phyloP scores from a whole-genome alignment of 2,797 vertebrate genomes.

The Pseudomugil tenellus region DNA sequence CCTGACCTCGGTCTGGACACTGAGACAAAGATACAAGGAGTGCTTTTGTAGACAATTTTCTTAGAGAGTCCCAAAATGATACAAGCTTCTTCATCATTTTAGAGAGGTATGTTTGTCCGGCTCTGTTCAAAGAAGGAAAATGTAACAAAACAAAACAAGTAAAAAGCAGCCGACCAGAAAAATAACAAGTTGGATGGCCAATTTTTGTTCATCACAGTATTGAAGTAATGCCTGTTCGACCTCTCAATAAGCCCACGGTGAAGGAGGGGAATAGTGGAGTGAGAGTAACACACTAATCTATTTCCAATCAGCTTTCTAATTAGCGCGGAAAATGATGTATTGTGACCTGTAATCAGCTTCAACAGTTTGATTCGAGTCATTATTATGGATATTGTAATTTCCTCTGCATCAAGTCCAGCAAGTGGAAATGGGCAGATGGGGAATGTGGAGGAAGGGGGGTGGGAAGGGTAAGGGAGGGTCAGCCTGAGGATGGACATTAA shows the following conservation, averaged over 20 bases:
- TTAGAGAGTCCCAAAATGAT: constrained; percentile 15
- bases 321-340: constrained; percentile 76
- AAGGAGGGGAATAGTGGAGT: constrained; percentile 42
- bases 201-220: constrained; percentile 10
- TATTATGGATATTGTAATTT: constrained; percentile 79
- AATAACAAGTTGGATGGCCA: constrained; percentile 26
- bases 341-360: constrained; percentile 79
- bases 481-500: constrained; percentile 61
- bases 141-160: constrained; percentile 7
- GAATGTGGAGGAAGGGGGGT: constrained; percentile 5
- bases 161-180: background rate
- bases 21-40: constrained; percentile 9
- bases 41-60: background rate
- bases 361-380: constrained; percentile 76
- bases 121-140: constrained; percentile 23
- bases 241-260: constrained; percentile 46
- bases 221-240: constrained; percentile 52
- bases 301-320: constrained; percentile 81
- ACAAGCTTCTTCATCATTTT: constrained; percentile 19
- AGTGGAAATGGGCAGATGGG: constrained; percentile 48
- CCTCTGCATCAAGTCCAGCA: constrained; percentile 50
- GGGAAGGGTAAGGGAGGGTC: constrained; percentile 34
- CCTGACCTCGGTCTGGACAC: constrained; percentile 32
- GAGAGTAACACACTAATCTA: constrained; percentile 74
- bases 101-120: constrained; percentile 16